Evolutionary conservation across 1,140 invertebrate species (phyloP), one percentile per base, ranked within the genome.

Genomic region (Trichoplusia ni): DNA sequence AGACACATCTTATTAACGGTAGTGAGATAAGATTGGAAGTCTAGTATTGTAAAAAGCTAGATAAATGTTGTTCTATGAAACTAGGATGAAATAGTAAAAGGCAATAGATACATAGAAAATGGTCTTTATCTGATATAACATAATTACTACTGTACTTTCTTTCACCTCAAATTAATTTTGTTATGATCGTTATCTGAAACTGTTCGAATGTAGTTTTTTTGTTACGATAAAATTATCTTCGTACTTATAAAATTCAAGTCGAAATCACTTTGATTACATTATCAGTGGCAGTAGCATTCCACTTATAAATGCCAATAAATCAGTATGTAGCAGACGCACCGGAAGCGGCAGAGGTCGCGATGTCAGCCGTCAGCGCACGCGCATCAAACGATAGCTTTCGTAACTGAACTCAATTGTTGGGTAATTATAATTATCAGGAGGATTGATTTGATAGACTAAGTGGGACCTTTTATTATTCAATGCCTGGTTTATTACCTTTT

Each of bases 301-400:
- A 51, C 33, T 29, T 25, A 40, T 29, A 40, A 59, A 44, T 38
- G 21, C 21, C 60, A 44, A 63, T 63, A 63, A 63, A 63, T 63
- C 60, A 63, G n/a, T 31, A n/a, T n/a, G n/a, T 2, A 1, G 31
- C 42, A 54, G 29, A 54, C 7, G 42, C 38, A 47, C 64, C 59
- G 68, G 68, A 71, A 71, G 53, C 64, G 14, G 27, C 27, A 42
- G 60, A 64, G 67, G 63, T 69, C 69, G 49, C 14, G 6, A 49
- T 67, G 69, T 71, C 65, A 67, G 31, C 53, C 56, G 27, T 38
- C 51, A 62, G 40, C 13, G 66, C 63, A 42, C 47, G 60, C 60
- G 60, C 38, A 59, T 31, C 40, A 33, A 33, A 47, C 42, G 56
- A 60, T 60, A 60, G 42, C 56, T 62, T 62, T 62, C 38, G 59